Percentiles rank a stretch among this genome's conserved stretches.
phyloP scores from a whole-genome alignment of 1,140 invertebrate species.

The Drosophila auraria region DNA sequence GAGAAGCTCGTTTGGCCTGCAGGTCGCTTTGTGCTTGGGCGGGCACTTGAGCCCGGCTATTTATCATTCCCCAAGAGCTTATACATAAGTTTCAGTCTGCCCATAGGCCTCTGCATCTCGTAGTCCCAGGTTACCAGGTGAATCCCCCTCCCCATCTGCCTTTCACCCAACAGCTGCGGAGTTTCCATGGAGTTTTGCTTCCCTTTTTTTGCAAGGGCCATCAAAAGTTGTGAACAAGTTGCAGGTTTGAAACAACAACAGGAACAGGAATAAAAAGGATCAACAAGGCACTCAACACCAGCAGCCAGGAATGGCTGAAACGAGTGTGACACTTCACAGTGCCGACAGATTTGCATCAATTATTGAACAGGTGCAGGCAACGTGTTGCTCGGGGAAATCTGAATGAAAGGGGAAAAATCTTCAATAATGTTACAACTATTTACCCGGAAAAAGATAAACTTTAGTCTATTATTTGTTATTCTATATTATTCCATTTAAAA shows the following conservation, averaged over 20 bases:
- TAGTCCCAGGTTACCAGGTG: constrained; percentile 31
- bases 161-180: constrained; percentile 44
- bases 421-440: background rate
- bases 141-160: background rate
- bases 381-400: constrained; percentile 27
- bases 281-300: constrained; percentile 69
- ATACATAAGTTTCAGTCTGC: constrained; percentile 49
- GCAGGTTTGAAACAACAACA: constrained; percentile 52
- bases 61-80: constrained; percentile 69
- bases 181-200: constrained; percentile 49
- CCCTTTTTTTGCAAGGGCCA: constrained; percentile 33
- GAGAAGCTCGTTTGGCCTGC: constrained; percentile 54
- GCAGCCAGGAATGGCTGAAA: constrained; percentile 28
- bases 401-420: background rate
- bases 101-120: constrained; percentile 39
- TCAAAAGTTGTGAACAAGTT: constrained; percentile 73
- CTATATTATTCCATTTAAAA: too few relatives aligned
- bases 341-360: constrained; percentile 77
- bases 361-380: constrained; percentile 60
- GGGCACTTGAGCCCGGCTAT: constrained; percentile 67
- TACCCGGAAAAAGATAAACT: too few relatives aligned
- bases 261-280: constrained; percentile 48
- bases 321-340: constrained; percentile 67
- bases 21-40: constrained; percentile 28
- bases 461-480: too few relatives aligned